Conservation (phyloP, 2,797 vertebrate genomes). For the Rhynchotus rufescens region DNA sequence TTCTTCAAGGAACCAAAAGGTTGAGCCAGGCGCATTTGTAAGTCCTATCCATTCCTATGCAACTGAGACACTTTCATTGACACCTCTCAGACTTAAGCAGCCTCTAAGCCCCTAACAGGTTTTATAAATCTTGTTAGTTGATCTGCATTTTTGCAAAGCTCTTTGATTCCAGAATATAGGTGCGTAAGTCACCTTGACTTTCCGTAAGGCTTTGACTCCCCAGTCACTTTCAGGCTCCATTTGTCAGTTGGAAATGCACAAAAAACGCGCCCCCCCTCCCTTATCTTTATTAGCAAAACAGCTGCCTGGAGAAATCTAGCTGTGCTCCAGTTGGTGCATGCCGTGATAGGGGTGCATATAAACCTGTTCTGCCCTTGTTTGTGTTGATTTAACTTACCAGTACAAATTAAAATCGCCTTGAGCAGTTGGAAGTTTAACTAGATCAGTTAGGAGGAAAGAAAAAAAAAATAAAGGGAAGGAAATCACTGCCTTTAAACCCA, state of each 20-base stretch:
- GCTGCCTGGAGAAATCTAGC: conserved; percentile 54
- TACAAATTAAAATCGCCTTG: conserved; percentile 73
- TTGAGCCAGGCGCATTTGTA: conserved; percentile 28
- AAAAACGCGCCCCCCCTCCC: not conserved
- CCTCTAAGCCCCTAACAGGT: conserved; percentile 63
- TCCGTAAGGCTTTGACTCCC: conserved; percentile 46
- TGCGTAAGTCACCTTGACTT: conserved; percentile 72
- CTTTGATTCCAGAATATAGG: conserved; percentile 54
- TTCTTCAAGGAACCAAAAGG: not conserved
- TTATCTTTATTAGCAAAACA: conserved; percentile 51
- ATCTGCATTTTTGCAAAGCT: conserved; percentile 76
- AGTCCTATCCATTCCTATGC: not conserved
- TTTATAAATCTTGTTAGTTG: conserved; percentile 76
- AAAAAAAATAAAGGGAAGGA: not conserved
- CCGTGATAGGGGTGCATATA: conserved; percentile 49
- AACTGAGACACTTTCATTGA: conserved; percentile 38
- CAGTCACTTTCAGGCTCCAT: conserved; percentile 67
- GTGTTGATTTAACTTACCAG: conserved; percentile 71
- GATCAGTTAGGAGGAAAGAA: not conserved
- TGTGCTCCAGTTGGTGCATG: conserved; percentile 22
- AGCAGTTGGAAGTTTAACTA: conserved; percentile 70
- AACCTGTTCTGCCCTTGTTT: conserved; percentile 69
- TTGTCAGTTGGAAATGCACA: conserved; percentile 63
- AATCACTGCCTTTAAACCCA: conserved; percentile 31
- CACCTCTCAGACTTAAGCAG: conserved; percentile 58